phyloP scores from a whole-genome alignment of 2,113 vertebrate species.

The Prunella himalayana region DNA sequence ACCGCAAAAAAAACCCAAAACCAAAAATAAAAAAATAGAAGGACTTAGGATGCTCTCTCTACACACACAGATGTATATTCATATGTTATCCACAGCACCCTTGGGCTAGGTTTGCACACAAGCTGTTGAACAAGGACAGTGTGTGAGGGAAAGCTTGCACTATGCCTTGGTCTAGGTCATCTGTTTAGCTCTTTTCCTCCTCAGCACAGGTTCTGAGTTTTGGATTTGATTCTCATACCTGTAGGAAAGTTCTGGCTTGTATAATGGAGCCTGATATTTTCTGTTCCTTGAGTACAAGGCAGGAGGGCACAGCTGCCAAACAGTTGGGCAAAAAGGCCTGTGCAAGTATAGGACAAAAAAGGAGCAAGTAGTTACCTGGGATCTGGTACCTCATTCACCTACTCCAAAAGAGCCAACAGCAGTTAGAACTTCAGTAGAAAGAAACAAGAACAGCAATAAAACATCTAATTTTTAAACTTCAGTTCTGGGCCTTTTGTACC shows the following conservation, averaged over 20 bases:
- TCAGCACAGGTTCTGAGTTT: neutral
- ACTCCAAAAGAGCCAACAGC: neutral
- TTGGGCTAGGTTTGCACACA: neutral
- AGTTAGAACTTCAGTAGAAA: neutral
- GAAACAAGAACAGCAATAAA: neutral
- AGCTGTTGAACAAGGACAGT: neutral
- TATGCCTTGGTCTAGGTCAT: neutral
- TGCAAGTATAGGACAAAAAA: neutral
- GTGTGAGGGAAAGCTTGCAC: neutral
- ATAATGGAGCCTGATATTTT: neutral
- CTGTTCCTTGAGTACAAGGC: neutral
- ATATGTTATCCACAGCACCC: accelerated
- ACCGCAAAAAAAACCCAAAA: no score
- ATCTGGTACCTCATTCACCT: neutral
- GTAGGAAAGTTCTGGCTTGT: neutral
- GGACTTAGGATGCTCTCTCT: neutral
- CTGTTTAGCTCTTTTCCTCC: neutral
- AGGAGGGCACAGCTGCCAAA: neutral
- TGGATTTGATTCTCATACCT: neutral
- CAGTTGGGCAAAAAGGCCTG: neutral
- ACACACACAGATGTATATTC: accelerated
- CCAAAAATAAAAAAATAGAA: no score
- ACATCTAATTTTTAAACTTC: neutral
- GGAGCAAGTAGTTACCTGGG: neutral
- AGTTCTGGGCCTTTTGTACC: neutral